Conservation (phyloP, 2,797 vertebrate species). For the Antennarius maculatus region DNA sequence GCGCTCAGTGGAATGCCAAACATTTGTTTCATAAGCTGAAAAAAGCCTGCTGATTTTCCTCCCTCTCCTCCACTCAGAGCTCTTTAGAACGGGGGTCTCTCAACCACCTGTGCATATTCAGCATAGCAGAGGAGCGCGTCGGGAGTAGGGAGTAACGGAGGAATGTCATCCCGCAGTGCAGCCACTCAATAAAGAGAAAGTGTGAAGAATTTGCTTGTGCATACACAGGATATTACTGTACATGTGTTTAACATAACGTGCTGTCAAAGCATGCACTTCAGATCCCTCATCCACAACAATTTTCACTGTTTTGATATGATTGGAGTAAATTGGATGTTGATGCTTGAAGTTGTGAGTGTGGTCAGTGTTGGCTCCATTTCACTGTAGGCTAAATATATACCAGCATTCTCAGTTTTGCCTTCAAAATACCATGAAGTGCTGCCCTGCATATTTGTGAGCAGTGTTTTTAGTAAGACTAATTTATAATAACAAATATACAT, state of each 20-base stretch:
- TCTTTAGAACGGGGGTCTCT: slow-evolving; percentile 61
- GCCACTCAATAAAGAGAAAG: slow-evolving; percentile 73
- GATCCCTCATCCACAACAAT: slow-evolving; percentile 58
- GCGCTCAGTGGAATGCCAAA: slow-evolving; percentile 76
- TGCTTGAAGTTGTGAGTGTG: slow-evolving; percentile 15
- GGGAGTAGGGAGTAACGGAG: slow-evolving; percentile 57
- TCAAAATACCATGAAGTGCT: neutral
- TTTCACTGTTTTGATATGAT: slow-evolving; percentile 62
- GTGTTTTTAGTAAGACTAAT: neutral
- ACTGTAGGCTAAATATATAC: slow-evolving; percentile 52
- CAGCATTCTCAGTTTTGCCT: slow-evolving; percentile 7
- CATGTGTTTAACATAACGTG: slow-evolving; percentile 71
- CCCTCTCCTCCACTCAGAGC: slow-evolving; percentile 54
- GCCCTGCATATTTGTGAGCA: neutral
- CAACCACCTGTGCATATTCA: slow-evolving; percentile 78
- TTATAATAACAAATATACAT: neutral
- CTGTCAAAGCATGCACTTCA: slow-evolving; percentile 55
- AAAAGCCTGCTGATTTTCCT: slow-evolving; percentile 63
- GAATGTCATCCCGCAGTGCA: slow-evolving; percentile 73
- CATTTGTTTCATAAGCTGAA: slow-evolving; percentile 78
- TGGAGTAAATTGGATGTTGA: slow-evolving; percentile 47
- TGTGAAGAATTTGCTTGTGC: slow-evolving; percentile 74
- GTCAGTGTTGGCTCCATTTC: slow-evolving; percentile 21
- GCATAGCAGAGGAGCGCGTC: slow-evolving; percentile 70
- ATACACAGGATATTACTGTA: slow-evolving; percentile 75